Conservation (phyloP, 2,113 vertebrate genomes). For the Aleadryas rufinucha region DNA sequence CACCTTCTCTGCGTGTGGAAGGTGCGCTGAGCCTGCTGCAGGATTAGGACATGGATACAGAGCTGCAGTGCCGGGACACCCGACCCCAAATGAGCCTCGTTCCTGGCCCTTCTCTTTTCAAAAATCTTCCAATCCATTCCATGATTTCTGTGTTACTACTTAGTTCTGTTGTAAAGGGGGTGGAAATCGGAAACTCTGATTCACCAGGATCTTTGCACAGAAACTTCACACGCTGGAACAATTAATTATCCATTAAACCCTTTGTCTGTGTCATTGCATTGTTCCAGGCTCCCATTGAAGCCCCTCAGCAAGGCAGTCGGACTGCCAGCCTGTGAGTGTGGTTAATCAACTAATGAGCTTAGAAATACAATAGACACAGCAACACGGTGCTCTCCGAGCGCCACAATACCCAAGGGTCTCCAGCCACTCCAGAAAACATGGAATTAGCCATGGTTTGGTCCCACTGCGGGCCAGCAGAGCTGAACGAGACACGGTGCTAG, state of each 20-base stretch:
- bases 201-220: slow-evolving; percentile 40
- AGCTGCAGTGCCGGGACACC: not conserved
- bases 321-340: not conserved
- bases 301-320: not conserved
- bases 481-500: accelerated
- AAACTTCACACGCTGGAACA: slow-evolving; percentile 57
- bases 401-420: not conserved
- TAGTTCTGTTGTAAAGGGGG: not conserved
- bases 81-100: not conserved
- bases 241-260: slow-evolving; percentile 66
- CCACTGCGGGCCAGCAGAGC: not conserved
- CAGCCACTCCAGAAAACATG: not conserved
- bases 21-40: not conserved
- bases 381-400: not conserved
- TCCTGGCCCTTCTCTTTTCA: not conserved
- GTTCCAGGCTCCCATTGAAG: slow-evolving; percentile 43
- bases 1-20: accelerated
- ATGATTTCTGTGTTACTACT: slow-evolving; percentile 14
- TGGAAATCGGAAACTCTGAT: slow-evolving; percentile 63
- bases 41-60: slow-evolving; percentile 11
- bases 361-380: not conserved
- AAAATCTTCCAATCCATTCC: not conserved
- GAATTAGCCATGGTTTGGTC: not conserved
- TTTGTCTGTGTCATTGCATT: slow-evolving; percentile 61
- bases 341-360: slow-evolving; percentile 43